Evolutionary conservation across 2,888 invertebrate genomes (phyloP), one percentile per base, ranked within the genome.

Genomic region (Timema podura): DNA sequence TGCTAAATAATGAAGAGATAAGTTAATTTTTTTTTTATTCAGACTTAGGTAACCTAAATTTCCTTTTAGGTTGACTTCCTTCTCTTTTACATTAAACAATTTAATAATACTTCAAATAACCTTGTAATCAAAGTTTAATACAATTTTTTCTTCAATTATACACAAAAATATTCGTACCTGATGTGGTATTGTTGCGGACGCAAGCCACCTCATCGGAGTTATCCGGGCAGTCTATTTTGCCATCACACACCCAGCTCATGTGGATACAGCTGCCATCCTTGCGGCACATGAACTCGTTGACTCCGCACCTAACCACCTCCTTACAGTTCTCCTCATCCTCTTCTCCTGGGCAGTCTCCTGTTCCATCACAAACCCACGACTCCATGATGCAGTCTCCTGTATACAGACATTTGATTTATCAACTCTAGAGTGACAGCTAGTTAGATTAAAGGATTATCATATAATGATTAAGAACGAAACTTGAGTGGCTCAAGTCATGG

Each of bases 261-360:
- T 84, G 81, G 51, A 90, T 81, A 74, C 90, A 91, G 15, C 85
- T 85, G n/a, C 86, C 86, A 73, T 88, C 88, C n/a, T 79, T 79
- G 1, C 84, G 82, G 76, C 91, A 91, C 74, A 81, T 84, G 76
- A 87, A 88, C 75, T 87, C 83, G 69, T 83, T 81, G 2, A 70
- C 48, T 46, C 72, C 73, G 69, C 77, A 77, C n/a, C 61, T 73
- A 71, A 74, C 79, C 59, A 71, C 80, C 75, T 76, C 80, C 15
- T 79, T 78, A 74, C 86, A 86, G 73, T 83, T 81, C 1, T 78
- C 76, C 79, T 91, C 91, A 76, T 91, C 91, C 75, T 89, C 89
- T 13, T 86, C 85, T 10, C 79, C 78, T 0, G 77, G 74, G 77
- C 89, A 90, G 76, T 90, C 89, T 0, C 78, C 77, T 5, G 82